Conservation (phyloP, 2,113 vertebrate genomes). For the Cyphomyrus discorhynchus region DNA sequence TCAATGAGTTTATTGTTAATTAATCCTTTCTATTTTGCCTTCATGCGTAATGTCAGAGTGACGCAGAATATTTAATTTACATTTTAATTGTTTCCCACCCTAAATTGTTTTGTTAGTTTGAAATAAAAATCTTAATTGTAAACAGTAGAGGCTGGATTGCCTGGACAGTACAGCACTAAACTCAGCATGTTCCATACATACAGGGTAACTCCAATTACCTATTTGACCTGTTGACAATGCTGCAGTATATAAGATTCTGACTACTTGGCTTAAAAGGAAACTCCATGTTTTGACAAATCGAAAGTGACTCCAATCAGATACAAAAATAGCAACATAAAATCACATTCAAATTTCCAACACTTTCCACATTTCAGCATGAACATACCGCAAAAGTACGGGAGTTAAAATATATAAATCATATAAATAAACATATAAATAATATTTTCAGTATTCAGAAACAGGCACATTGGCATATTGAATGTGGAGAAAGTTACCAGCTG, state of each 20-base stretch:
- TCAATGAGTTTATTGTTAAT: constrained; percentile 5
- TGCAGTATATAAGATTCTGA: background rate
- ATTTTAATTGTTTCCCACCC: constrained; percentile 4
- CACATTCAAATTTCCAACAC: background rate
- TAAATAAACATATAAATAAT: background rate
- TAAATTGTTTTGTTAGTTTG: background rate
- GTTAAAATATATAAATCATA: background rate
- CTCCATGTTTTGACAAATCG: background rate
- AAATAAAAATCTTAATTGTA: background rate
- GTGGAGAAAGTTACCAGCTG: background rate
- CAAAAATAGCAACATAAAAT: background rate
- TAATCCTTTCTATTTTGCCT: background rate
- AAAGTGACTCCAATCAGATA: background rate
- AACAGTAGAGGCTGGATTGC: background rate
- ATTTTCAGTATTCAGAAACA: background rate
- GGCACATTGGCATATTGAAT: background rate
- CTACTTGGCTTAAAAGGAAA: background rate
- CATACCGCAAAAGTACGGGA: background rate
- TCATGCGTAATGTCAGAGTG: background rate
- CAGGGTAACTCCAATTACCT: background rate
- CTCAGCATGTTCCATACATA: background rate
- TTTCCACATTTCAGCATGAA: background rate
- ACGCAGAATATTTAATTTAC: constrained; percentile 5
- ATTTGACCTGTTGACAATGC: background rate
- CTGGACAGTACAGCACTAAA: background rate